Percentiles rank a stretch among this genome's conserved stretches.
Conservation (phyloP, 2,888 invertebrate genomes). For the Vesta saturnalis region DNA sequence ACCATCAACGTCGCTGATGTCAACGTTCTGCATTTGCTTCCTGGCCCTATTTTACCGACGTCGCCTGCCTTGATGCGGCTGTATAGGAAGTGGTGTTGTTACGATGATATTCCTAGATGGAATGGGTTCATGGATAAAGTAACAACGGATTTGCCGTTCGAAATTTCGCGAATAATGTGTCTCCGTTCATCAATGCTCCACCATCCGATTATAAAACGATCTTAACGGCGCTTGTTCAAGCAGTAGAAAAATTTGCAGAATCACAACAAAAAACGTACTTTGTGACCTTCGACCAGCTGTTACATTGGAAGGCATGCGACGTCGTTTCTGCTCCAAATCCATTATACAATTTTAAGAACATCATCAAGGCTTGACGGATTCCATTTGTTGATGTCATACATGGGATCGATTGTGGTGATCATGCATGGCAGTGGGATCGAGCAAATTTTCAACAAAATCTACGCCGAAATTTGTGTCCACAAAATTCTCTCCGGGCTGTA, state of each 20-base stretch:
- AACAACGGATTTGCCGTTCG: too few species aligned
- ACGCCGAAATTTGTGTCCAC: constrained; percentile 5
- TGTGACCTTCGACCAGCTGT: constrained; percentile 48
- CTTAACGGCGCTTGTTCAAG: constrained; percentile 33
- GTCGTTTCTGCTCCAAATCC: too few species aligned
- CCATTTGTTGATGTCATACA: constrained; percentile 39
- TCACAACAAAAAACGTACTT: too few species aligned
- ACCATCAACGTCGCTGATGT: not conserved
- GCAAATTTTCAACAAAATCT: constrained; percentile 39
- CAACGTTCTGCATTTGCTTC: too few species aligned
- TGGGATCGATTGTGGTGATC: constrained; percentile 40
- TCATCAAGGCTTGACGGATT: constrained; percentile 25
- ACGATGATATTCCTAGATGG: constrained; percentile 24
- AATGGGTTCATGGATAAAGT: constrained; percentile 44
- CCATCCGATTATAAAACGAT: too few species aligned
- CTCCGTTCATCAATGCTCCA: too few species aligned
- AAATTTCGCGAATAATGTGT: too few species aligned
- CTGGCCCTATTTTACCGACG: not conserved
- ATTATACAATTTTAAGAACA: too few species aligned
- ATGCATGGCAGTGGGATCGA: constrained; percentile 46
- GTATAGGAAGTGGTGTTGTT: too few species aligned
- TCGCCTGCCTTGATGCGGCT: not conserved
- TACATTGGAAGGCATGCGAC: too few species aligned
- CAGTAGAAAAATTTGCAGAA: too few species aligned
- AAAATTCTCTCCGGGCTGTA: constrained; percentile 7